Base-by-base conservation (phyloP, 53 echinoderm and acorn worm genomes). In the Crossaster papposus region DNA sequence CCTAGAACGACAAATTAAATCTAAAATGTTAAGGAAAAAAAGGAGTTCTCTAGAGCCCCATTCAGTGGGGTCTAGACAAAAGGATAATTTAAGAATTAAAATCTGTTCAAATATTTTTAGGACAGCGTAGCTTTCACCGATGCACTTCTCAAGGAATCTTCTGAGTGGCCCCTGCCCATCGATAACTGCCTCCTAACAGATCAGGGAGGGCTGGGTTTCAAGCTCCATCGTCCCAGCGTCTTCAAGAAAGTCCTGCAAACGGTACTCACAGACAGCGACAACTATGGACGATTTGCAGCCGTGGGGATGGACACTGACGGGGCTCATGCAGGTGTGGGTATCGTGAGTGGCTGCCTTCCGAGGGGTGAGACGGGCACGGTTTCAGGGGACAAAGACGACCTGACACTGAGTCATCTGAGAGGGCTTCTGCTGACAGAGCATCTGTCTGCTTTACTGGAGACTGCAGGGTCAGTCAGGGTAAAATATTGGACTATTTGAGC, bases 181-280 rank as follows among this genome's bases (percentile, higher is more conserved):
- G 64, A 77, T 13, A 50, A 79, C 38, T 92, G 90, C 73, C 33
- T 30, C 54, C 51, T 90, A 8, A 81, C 82, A 14, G 68, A 65
- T 0, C 86, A 92, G 28, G 83, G 92, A 33, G 80, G 88, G 33
- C 90, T 94, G 20, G 77, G 71, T 30, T 64, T 94, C 62, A 92
- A 70, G 77, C 83, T 94, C 13, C 88, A 92, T 70, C 86, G 94
- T 14, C 85, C 90, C 8, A 83, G 81, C 31, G 26, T 79, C 70
- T 94, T 92, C 72, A 87, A 90, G 34, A 86, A 72, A 7, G 88
- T 92, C 68, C 77, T 94, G 77, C 68, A 22, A 15, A 30, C 51
- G 0, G 84, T 92, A 14, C 34, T 81, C 36, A 50, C 33, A 20
- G 64, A 92, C 34, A 82, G 89, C 5, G 77, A 80, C 23, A 77